Conservation (phyloP, 2,888 invertebrate species). For the Aromia moschata region DNA sequence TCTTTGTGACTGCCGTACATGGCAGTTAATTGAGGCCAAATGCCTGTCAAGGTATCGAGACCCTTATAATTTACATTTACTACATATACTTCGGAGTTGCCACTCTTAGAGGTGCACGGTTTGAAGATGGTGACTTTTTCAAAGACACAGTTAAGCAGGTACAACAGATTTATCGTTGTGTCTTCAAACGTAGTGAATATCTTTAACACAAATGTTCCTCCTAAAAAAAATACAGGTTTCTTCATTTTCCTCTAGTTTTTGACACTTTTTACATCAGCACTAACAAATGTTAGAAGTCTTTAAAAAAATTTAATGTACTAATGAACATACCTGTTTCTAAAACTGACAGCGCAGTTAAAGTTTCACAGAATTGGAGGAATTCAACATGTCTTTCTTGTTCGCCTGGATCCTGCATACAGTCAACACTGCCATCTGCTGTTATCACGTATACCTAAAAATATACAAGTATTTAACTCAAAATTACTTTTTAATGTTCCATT, state of each 20-base stretch:
- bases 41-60: conserved; percentile 42
- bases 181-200: conserved; percentile 91
- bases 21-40: conserved; percentile 55
- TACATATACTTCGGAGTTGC: conserved; percentile 93
- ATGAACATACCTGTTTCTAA: conserved; percentile 64
- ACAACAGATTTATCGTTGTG: conserved; percentile 80
- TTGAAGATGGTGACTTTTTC: conserved; percentile 80
- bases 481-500: too few species aligned
- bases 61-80: conserved; percentile 75
- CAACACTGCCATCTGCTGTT: conserved; percentile 94
- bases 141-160: conserved; percentile 81
- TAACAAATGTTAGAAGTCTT: too few species aligned
- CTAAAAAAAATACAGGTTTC: conserved; percentile 63
- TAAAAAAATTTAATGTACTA: too few species aligned
- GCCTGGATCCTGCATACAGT: conserved; percentile 85
- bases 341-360: conserved; percentile 77
- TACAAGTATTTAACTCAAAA: neutral
- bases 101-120: conserved; percentile 92
- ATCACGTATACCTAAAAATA: conserved; percentile 70
- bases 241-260: too few species aligned
- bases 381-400: conserved; percentile 86
- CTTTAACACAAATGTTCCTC: conserved; percentile 86
- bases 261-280: too few species aligned
- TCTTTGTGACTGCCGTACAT: conserved; percentile 18
- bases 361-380: conserved; percentile 85